phyloP scores from a whole-genome alignment of 2,113 vertebrate genomes.

The Nycticebus coucang region DNA sequence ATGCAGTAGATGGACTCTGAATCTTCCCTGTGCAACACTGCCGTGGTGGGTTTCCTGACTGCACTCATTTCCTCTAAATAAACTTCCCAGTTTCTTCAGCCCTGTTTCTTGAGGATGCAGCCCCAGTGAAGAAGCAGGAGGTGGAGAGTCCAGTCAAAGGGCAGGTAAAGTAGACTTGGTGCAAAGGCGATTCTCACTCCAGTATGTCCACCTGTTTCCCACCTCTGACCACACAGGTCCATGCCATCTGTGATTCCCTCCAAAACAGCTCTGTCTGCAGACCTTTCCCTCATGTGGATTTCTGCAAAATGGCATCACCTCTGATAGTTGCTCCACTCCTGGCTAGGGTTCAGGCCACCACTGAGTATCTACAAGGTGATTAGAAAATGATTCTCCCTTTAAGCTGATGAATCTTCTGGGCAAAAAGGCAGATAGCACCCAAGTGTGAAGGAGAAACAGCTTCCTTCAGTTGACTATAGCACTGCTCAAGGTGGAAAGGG shows the following conservation, averaged over 20 bases:
- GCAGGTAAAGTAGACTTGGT: neutral
- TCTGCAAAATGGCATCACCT: neutral
- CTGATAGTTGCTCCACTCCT: neutral
- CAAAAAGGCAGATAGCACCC: neutral
- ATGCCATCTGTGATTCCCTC: neutral
- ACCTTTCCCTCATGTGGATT: neutral
- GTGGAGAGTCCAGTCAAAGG: neutral
- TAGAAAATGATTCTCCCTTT: neutral
- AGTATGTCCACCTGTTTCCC: neutral
- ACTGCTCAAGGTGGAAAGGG: neutral
- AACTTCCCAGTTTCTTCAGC: slow-evolving; percentile 18
- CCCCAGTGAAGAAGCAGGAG: neutral
- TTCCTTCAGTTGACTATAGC: neutral
- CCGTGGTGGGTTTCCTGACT: neutral
- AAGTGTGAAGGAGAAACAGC: neutral
- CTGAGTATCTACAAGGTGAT: neutral
- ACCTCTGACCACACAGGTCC: neutral
- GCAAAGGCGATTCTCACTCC: neutral
- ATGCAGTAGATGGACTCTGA: slow-evolving; percentile 2
- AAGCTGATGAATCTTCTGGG: neutral
- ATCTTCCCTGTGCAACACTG: neutral
- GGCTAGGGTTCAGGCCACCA: neutral
- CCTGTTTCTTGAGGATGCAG: neutral
- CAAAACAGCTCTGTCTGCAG: neutral
- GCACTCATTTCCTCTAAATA: slow-evolving; percentile 8